Percentiles rank a stretch among this genome's conserved stretches.
phyloP scores from a whole-genome alignment of 2,888 invertebrate genomes.

The Eupithecia dodoneata region DNA sequence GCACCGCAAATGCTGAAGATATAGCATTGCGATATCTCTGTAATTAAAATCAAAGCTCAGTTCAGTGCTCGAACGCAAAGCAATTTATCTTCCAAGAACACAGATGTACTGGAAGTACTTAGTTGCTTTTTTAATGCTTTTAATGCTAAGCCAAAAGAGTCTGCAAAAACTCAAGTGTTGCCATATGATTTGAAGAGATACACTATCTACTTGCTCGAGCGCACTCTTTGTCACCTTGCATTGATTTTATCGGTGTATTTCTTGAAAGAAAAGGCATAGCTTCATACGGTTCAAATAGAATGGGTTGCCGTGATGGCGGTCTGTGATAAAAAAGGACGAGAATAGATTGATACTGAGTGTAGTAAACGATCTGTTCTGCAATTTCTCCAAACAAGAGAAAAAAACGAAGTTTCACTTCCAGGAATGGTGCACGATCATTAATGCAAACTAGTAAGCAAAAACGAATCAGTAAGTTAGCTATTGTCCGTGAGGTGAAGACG shows the following conservation, averaged over 20 bases:
- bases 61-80: slow-evolving; percentile 48
- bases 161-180: slow-evolving; percentile 48
- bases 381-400: slow-evolving; percentile 68
- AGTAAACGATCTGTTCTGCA: slow-evolving; percentile 51
- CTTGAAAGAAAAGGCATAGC: neutral
- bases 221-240: neutral
- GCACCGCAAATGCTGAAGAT: slow-evolving; percentile 53
- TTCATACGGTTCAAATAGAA: slow-evolving; percentile 56
- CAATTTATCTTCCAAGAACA: slow-evolving; percentile 42
- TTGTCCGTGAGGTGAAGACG: slow-evolving; percentile 72
- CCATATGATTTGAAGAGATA: slow-evolving; percentile 47
- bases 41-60: slow-evolving; percentile 63
- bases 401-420: slow-evolving; percentile 72
- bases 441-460: slow-evolving; percentile 76
- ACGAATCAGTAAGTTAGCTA: slow-evolving; percentile 67
- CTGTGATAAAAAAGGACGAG: slow-evolving; percentile 59
- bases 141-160: slow-evolving; percentile 33
- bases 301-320: slow-evolving; percentile 60
- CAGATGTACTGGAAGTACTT: slow-evolving; percentile 34
- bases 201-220: neutral
- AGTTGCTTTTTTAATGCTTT: slow-evolving; percentile 46
- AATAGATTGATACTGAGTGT: slow-evolving; percentile 61
- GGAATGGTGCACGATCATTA: slow-evolving; percentile 72
- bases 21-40: slow-evolving; percentile 55
- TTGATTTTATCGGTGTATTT: neutral